Percentiles rank a stretch among this genome's conserved stretches.
phyloP scores from a whole-genome alignment of 2,888 invertebrate species.

The Scaptodrosophila latifasciaeformis region DNA sequence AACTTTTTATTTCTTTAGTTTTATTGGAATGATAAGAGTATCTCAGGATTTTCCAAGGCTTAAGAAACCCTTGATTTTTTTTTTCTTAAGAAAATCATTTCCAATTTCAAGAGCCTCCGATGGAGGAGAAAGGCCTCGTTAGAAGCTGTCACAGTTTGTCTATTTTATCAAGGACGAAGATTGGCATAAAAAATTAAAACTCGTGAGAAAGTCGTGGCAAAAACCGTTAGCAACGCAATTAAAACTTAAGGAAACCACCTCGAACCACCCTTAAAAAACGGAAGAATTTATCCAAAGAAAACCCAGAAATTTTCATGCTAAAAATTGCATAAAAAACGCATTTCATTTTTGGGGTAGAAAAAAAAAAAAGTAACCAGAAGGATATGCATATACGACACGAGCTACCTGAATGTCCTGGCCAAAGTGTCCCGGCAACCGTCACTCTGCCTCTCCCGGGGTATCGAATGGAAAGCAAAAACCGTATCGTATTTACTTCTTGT shows the following conservation, averaged over 20 bases:
- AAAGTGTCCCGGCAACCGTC: neutral
- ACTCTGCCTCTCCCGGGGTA: constrained; percentile 45
- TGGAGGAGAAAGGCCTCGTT: no score
- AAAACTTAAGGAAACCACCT: constrained; percentile 45
- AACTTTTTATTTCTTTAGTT: neutral
- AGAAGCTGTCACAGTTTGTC: neutral
- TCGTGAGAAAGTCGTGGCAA: constrained; percentile 42
- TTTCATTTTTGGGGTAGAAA: no score
- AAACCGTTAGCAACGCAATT: constrained; percentile 35
- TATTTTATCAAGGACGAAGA: neutral
- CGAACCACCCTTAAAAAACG: constrained; percentile 43
- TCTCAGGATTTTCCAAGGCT: neutral
- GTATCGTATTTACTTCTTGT: constrained; percentile 35
- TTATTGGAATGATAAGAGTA: no score
- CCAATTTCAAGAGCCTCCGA: no score
- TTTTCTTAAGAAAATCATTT: no score
- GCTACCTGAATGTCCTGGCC: constrained; percentile 54
- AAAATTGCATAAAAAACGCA: constrained; percentile 63
- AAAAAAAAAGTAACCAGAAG: constrained; percentile 40
- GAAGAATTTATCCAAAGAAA: constrained; percentile 16
- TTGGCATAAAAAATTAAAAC: constrained; percentile 38
- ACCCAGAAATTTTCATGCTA: constrained; percentile 49
- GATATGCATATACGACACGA: constrained; percentile 45
- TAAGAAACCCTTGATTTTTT: constrained; percentile 8
- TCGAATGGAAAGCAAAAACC: constrained; percentile 60